Percentiles rank a stretch among this genome's conserved stretches.
phyloP scores from a whole-genome alignment of 1,140 invertebrate species.

The Drosophila simulans region DNA sequence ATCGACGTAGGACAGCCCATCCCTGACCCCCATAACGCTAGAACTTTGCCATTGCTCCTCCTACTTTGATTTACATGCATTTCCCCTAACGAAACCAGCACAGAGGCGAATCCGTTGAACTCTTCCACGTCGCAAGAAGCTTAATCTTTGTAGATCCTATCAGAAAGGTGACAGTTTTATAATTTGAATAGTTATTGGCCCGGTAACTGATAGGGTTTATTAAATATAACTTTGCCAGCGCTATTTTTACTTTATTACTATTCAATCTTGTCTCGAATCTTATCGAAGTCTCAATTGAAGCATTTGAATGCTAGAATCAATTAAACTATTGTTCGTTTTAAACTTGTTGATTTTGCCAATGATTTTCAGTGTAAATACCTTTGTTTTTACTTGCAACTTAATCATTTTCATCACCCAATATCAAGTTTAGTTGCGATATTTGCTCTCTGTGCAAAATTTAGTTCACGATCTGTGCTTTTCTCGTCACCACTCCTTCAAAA shows the following conservation, averaged over 20 bases:
- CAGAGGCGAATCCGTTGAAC: neutral
- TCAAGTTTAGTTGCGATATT: neutral
- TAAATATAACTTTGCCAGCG: neutral
- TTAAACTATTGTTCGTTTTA: neutral
- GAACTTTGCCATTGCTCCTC: conserved; percentile 4
- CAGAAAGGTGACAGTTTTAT: neutral
- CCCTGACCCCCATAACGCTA: conserved; percentile 11
- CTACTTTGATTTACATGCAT: conserved; percentile 5
- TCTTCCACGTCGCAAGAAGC: neutral
- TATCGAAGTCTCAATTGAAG: neutral
- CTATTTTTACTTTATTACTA: neutral
- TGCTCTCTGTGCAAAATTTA: neutral
- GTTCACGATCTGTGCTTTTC: conserved; percentile 9
- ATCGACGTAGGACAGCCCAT: conserved; percentile 21
- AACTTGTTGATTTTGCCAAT: too few relatives aligned
- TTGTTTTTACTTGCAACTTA: too few relatives aligned
- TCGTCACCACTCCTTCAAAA: neutral
- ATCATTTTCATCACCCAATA: neutral
- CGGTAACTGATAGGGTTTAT: neutral
- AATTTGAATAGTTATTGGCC: neutral
- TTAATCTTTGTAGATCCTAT: neutral
- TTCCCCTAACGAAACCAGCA: conserved; percentile 9
- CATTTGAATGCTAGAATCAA: neutral
- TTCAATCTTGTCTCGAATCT: too few relatives aligned
- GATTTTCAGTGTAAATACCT: too few relatives aligned